These are phyloP conservation scores for Glyphotaelius pellucidus DNA, from an alignment of 2,888 invertebrate species.

Conservation along the genomic window DNA sequence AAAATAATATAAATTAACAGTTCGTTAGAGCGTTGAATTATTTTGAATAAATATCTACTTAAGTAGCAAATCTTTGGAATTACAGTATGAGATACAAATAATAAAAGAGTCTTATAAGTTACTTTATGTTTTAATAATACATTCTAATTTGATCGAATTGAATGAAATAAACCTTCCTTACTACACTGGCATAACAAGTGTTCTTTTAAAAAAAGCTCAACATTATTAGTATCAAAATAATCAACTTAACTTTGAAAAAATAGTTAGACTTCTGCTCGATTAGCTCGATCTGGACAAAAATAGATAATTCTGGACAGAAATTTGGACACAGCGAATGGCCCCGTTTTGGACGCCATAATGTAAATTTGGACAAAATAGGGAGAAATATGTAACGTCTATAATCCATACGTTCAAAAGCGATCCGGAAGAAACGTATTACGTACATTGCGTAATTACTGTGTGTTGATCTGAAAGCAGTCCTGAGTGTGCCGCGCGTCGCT, in stretches of 20 bases:
- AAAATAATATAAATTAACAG: neutral
- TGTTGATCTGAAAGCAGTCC: neutral
- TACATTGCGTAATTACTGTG: neutral
- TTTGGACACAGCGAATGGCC: neutral
- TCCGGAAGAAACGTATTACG: neutral
- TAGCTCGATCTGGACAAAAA: neutral
- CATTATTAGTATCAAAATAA: neutral
- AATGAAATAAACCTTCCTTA: neutral
- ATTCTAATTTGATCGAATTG: neutral
- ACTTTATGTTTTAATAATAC: neutral
- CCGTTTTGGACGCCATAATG: neutral
- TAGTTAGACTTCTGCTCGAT: neutral
- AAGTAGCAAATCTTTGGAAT: neutral
- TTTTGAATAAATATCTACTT: neutral
- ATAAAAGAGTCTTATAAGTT: neutral
- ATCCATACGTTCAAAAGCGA: neutral
- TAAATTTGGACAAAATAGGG: neutral
- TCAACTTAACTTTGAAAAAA: neutral
- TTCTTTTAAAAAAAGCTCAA: neutral
- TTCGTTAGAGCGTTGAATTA: neutral
- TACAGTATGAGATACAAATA: neutral
- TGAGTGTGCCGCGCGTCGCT: neutral
- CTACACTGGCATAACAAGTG: neutral
- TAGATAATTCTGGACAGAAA: neutral
- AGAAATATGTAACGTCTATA: neutral